Base-by-base conservation (phyloP, 2,888 invertebrate species). In the Myathropa florea region DNA sequence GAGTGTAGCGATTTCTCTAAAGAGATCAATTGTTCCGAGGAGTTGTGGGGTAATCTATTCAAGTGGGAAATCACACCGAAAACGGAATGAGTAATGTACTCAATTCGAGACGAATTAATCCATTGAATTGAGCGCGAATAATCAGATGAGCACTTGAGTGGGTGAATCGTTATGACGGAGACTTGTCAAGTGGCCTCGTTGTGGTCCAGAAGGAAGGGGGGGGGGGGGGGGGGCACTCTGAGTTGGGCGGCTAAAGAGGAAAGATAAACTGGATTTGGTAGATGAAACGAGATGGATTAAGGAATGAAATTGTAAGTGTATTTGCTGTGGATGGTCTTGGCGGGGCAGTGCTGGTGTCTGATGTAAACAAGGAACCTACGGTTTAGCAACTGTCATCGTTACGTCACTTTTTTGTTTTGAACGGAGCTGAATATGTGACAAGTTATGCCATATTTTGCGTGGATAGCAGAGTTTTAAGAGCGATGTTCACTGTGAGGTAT, bases 21-120 rank as follows among this genome's bases (percentile, higher is more conserved):
- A 64, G 46, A 64, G 53, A 75, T 75, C 65, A 80, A 61, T 84
- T 84, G 70, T 46, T 83, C 33, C 59, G 73, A 73, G 46, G 59
- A 78, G 68, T 63, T 73, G 55, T 39, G 65, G 14, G 46, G 81
- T 59, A 85, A 85, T 81, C 77, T 72, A 68, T 65, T 85, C 84
- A 85, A 85, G 84, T 85, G 84, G 84, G 72, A 81, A 85, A 85
- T 81, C 77, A 81, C 84, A 81, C 70, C 76, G 67, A 85, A 77
- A 81, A 76, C 63, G 67, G 63, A 64, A 81, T 72, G 76, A 68
- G 84, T 72, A 77, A 85, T 72, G 71, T 59, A 12, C 80, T 84
- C 71, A 81, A 84, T 76, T 84, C 76, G 76, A 84, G 81, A 72
- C 67, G 76, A 72, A 81, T 84, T 67, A 84, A 81, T 84, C 71